Base-by-base conservation (phyloP, 2,113 vertebrate genomes). In the Ariopsis seemanni region DNA sequence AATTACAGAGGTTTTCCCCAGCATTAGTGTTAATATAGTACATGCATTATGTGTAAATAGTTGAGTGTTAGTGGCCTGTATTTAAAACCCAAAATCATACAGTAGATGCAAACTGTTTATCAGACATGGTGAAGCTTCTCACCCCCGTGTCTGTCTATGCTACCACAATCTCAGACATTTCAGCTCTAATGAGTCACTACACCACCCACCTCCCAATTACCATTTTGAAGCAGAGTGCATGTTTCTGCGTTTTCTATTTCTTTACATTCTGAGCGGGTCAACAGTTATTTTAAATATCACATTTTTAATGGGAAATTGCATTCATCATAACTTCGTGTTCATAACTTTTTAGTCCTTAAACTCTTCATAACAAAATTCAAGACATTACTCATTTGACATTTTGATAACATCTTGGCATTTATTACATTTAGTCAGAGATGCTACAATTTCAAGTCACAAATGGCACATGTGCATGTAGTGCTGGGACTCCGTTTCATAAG, bases 131-230 rank as follows among this genome's bases (percentile, higher is more conserved):
- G 58, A 81, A 34, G 82, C 65, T 62, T 85, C 53, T 77, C 89
- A 63, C 89, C 84, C 72, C 87, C 87, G 30, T 52, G 62, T 88
- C 81, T 88, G 87, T 85, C 83, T 69, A 78, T 20, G 50, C 27
- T 87, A 84, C 81, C 78, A 84, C 85, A 65, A 27, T 83, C 74
- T 79, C 9, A 79, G 57, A 86, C 63, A 27, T 72, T 85, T 80
- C 60, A 84, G 72, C 82, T 84, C 27, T 74, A 52, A 65, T 65
- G 87, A 84, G 84, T 86, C 87, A 82, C 42, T 80, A 27, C 62
- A 84, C 71, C 65, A 83, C 80, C 86, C 80, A 71, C 85, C 87
- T 82, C 80, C 42, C 79, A 62, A 5, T 62, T 15, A 2, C 11
- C 53, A 85, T 75, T 60, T 53, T 74, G 27, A 18, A 25, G 69